Evolutionary conservation across 2,113 vertebrate species (phyloP), one percentile per base, ranked within the genome.

Genomic region (Archocentrus centrarchus): DNA sequence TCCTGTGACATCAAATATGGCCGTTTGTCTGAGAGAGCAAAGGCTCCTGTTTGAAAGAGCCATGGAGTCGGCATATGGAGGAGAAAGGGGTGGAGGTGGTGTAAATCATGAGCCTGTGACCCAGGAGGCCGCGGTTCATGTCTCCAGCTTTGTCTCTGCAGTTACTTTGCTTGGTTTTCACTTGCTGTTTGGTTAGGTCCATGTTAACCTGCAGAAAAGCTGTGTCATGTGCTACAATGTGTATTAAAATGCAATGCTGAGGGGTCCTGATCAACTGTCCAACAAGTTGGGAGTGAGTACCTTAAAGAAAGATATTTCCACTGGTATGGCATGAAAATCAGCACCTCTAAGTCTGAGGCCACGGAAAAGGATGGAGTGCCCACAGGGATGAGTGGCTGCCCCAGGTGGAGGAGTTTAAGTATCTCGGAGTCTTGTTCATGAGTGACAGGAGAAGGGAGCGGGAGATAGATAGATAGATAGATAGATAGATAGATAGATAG

Each of bases 101-200:
- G 47, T 17, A 11, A 50, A 50, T 50, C 14, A 6, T 5, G 14
- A 6, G 63, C 17, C 10, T 17, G 22, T 41, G 64, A 68, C 10
- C 22, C 22, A 0, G 7, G 15, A 0, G 8, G 11, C 64, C 47
- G 41, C 0, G 8, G 64, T 44, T 68, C 64, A 27, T 10, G 64
- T 7, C 3, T 47, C 14, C 0, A 27, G 8, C 41, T 68, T 68
- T 27, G 27, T 30, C 30, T 30, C 30, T 30, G 30, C 30, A 30
- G 30, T 30, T 30, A 30, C 30, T 30, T 30, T 30, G 30, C 3
- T 30, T 30, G 4, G 22, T 18, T 27, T 68, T 70, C 47, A 11
- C 15, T 70, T 10, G 5, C 41, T 0, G 24, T 50, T 70, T 70
- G 64, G 11, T 30, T 24, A 18, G 1, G 9, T 50, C 35, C 35